A percentile compares a stretch with the other conserved stretches of the same genome.
These are phyloP conservation scores for Salvelinus namaycush DNA, from an alignment of 2,113 vertebrate genomes.

Conservation along the genomic window DNA sequence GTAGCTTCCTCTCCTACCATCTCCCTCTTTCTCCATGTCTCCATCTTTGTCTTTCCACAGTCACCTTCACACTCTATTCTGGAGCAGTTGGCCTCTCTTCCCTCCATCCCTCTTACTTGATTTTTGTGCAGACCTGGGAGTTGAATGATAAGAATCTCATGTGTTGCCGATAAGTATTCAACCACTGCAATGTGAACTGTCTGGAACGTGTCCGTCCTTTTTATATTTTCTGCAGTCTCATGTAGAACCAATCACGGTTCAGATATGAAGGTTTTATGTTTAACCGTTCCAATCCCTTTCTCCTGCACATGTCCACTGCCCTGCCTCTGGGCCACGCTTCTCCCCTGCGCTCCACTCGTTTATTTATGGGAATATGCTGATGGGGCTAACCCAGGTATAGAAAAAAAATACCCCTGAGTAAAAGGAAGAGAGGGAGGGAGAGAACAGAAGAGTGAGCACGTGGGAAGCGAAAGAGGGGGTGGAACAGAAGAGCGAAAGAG, in stretches of 20 bases:
- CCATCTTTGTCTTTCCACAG: slow-evolving; percentile 19
- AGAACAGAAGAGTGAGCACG: slow-evolving; percentile 4
- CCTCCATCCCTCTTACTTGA: no score
- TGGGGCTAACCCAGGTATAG: slow-evolving; percentile 50
- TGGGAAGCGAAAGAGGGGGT: background rate
- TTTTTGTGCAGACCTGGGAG: no score
- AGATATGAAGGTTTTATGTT: no score
- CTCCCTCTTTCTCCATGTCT: background rate
- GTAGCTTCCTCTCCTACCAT: no score
- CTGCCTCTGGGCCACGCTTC: slow-evolving; percentile 56
- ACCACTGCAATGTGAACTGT: no score
- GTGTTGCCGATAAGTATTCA: no score
- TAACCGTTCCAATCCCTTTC: slow-evolving; percentile 30
- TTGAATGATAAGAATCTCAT: no score
- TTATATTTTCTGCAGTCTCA: no score
- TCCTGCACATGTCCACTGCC: slow-evolving; percentile 29
- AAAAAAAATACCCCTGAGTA: slow-evolving; percentile 27
- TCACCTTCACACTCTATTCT: slow-evolving; percentile 64
- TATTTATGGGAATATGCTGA: slow-evolving; percentile 72
- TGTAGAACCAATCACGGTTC: no score
- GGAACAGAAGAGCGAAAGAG: slow-evolving; percentile 16
- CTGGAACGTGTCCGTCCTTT: no score
- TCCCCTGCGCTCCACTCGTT: slow-evolving; percentile 36
- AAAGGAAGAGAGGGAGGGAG: slow-evolving; percentile 7
- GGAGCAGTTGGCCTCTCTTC: slow-evolving; percentile 42